Evolutionary conservation across 2,797 vertebrate genomes (phyloP).

Genomic region (Bovichtus diacanthus): DNA sequence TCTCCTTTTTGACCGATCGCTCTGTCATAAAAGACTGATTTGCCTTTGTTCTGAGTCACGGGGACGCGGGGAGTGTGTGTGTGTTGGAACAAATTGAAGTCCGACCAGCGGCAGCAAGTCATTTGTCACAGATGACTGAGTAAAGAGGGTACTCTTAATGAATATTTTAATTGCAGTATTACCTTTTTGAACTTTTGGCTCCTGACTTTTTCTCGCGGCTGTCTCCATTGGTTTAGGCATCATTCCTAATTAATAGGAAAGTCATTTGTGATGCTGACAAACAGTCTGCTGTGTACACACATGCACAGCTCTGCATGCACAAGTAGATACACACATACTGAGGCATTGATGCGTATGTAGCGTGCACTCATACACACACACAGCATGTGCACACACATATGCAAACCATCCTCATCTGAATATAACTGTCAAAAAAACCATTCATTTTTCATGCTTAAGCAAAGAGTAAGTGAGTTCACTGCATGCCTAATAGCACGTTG

Average conservation of each 20-base stretch:
- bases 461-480: conserved; percentile 20
- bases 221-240: conserved; percentile 47
- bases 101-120: conserved; percentile 34
- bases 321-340: background rate
- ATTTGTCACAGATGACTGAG: conserved; percentile 61
- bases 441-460: conserved; percentile 51
- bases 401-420: conserved; percentile 20
- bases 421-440: conserved; percentile 22
- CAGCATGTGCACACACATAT: background rate
- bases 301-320: conserved; percentile 17
- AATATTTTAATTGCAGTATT: conserved; percentile 76
- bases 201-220: conserved; percentile 54
- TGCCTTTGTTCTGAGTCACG: conserved; percentile 26
- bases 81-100: conserved; percentile 48
- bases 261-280: conserved; percentile 53
- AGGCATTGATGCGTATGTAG: conserved; percentile 19
- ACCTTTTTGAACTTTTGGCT: conserved; percentile 69
- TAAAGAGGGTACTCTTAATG: conserved; percentile 71
- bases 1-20: conserved; percentile 37
- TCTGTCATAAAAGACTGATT: conserved; percentile 22
- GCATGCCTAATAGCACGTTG: conserved; percentile 5
- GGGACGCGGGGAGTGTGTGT: conserved; percentile 22
- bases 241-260: conserved; percentile 61
- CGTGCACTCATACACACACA: background rate
- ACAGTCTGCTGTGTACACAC: conserved; percentile 29